phyloP scores from a whole-genome alignment of 2,888 invertebrate species.

The Callinectes sapidus region DNA sequence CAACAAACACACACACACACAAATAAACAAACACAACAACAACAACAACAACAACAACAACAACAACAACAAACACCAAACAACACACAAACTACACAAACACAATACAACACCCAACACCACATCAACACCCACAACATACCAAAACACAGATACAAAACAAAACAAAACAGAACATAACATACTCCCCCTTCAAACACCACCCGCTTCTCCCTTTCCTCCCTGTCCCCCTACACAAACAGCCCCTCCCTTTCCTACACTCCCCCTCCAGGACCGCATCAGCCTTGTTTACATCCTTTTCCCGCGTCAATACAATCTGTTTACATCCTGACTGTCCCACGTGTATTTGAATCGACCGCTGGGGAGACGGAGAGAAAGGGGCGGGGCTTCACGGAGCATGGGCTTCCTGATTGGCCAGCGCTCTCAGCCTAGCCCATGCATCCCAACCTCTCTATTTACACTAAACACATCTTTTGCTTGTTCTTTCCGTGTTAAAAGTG shows the following conservation, averaged over 20 bases:
- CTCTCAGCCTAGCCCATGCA: background rate
- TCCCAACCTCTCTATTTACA: background rate
- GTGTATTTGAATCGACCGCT: slow-evolving; percentile 28
- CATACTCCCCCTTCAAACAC: no score
- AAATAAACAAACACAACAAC: background rate
- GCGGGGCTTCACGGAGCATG: background rate
- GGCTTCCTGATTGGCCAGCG: background rate
- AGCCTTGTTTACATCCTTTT: background rate
- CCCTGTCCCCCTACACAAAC: background rate
- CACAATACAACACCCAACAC: background rate
- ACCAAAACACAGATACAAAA: background rate
- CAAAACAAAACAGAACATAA: no score
- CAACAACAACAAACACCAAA: background rate
- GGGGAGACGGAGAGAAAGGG: background rate
- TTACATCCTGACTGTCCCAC: background rate
- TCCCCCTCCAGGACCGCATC: background rate
- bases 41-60: no score
- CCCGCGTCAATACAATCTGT: background rate
- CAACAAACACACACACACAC: background rate
- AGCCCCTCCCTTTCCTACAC: background rate
- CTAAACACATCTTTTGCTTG: background rate
- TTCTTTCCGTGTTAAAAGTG: slow-evolving; percentile 15
- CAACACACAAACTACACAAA: background rate
- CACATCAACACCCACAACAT: background rate
- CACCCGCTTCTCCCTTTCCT: background rate